Conservation (phyloP, 2,797 vertebrate genomes). For the Karalla daura region DNA sequence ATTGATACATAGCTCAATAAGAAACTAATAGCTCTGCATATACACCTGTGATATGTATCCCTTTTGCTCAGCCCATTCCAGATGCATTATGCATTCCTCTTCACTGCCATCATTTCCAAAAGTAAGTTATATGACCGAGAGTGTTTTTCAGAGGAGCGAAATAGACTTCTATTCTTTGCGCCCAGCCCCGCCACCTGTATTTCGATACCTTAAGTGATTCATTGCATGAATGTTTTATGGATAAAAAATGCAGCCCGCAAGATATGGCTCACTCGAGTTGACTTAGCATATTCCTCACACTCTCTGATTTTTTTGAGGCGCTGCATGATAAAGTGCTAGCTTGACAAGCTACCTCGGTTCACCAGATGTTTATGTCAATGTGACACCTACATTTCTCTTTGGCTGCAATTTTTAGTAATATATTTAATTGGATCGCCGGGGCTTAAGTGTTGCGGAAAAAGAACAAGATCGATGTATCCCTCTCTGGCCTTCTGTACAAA, state of each 20-base stretch:
- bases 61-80: slow-evolving; percentile 39
- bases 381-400: slow-evolving; percentile 31
- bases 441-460: slow-evolving; percentile 8
- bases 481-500: slow-evolving; percentile 34
- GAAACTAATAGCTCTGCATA: slow-evolving; percentile 52
- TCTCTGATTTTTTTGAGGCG: slow-evolving; percentile 27
- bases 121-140: slow-evolving; percentile 56
- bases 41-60: slow-evolving; percentile 52
- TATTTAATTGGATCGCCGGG: slow-evolving; percentile 16
- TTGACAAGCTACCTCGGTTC: slow-evolving; percentile 30
- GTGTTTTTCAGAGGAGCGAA: slow-evolving; percentile 65
- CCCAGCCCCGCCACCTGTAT: slow-evolving; percentile 41
- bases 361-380: slow-evolving; percentile 15
- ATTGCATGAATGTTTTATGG: slow-evolving; percentile 74
- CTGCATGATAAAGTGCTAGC: slow-evolving; percentile 38
- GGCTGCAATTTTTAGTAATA: slow-evolving; percentile 5
- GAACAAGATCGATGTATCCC: slow-evolving; percentile 14
- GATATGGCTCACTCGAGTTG: slow-evolving; percentile 35
- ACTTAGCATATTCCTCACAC: slow-evolving; percentile 42
- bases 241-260: slow-evolving; percentile 59
- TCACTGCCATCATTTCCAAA: slow-evolving; percentile 55
- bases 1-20: slow-evolving; percentile 56
- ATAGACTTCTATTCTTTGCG: slow-evolving; percentile 51
- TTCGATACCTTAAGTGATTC: slow-evolving; percentile 71
- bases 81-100: slow-evolving; percentile 52